A percentile compares a stretch with the other conserved stretches of the same genome.
Conservation (phyloP, 2,797 vertebrate genomes). For the Coregonus ussuriensis region DNA sequence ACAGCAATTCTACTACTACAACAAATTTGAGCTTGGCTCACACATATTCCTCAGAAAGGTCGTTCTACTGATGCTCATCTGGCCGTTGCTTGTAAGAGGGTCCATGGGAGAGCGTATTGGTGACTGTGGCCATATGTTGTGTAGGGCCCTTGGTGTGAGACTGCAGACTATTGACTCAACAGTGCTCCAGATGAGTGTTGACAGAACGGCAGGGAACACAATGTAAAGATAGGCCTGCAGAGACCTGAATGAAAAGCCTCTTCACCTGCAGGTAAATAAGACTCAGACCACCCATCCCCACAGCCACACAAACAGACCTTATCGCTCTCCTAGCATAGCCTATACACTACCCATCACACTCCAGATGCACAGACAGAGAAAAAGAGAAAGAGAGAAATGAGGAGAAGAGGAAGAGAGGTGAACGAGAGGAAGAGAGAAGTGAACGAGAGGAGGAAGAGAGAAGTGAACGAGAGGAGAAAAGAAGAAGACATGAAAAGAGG, state of each 20-base stretch:
- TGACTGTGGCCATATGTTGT: slow-evolving; percentile 41
- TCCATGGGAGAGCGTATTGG: slow-evolving; percentile 13
- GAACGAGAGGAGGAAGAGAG: neutral
- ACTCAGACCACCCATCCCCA: slow-evolving; percentile 54
- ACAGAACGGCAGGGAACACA: slow-evolving; percentile 42
- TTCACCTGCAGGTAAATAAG: slow-evolving; percentile 63
- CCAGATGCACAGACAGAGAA: neutral
- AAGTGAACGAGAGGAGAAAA: neutral
- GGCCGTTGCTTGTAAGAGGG: slow-evolving; percentile 1
- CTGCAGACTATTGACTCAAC: slow-evolving; percentile 32
- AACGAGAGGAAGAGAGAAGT: neutral
- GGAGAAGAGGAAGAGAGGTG: neutral
- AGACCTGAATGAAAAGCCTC: slow-evolving; percentile 51
- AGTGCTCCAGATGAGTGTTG: slow-evolving; percentile 52
- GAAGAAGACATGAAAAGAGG: neutral
- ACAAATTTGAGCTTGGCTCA: neutral
- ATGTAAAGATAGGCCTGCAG: slow-evolving; percentile 50
- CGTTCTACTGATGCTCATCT: neutral
- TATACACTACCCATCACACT: slow-evolving; percentile 13
- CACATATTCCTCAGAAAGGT: neutral
- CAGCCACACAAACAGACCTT: slow-evolving; percentile 34
- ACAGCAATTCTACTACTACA: neutral
- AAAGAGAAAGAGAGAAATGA: neutral
- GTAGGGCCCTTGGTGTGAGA: slow-evolving; percentile 17
- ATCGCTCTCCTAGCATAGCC: slow-evolving; percentile 10